These are phyloP conservation scores for Palythoa grandiflora DNA, from an alignment of 92 coral and sea anemone species.

Conservation along the genomic window DNA sequence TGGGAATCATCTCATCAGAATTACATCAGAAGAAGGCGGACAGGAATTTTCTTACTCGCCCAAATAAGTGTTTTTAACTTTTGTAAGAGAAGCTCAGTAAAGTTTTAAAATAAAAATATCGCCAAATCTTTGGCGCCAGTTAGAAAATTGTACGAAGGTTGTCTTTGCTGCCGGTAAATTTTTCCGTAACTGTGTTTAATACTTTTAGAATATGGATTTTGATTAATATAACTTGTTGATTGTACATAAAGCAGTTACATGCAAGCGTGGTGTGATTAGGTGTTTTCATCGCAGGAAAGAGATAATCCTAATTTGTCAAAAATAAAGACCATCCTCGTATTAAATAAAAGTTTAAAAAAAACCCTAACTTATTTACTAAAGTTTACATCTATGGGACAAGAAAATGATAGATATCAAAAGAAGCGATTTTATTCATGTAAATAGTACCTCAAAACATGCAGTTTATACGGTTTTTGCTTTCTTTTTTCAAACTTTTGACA, in stretches of 20 bases:
- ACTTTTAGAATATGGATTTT: neutral
- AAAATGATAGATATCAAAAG: neutral
- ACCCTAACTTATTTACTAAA: neutral
- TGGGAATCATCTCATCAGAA: neutral
- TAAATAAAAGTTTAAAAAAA: neutral
- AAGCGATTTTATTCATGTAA: neutral
- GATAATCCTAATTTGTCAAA: neutral
- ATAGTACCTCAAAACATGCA: too few species aligned
- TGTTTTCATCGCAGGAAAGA: too few species aligned
- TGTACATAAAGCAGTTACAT: too few species aligned
- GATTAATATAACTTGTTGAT: too few species aligned
- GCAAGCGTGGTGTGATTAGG: too few species aligned
- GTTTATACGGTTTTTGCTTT: too few species aligned
- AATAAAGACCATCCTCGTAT: neutral
- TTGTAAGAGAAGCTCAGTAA: neutral
- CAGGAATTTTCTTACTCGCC: neutral
- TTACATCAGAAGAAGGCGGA: neutral
- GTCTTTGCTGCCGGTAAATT: neutral
- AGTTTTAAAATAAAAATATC: neutral
- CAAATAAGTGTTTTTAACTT: neutral
- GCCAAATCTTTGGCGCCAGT: neutral
- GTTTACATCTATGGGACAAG: neutral
- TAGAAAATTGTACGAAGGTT: neutral
- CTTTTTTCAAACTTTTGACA: neutral
- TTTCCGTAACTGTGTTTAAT: neutral